Conservation (phyloP, 2,888 invertebrate species). For the Conomelus anceps region DNA sequence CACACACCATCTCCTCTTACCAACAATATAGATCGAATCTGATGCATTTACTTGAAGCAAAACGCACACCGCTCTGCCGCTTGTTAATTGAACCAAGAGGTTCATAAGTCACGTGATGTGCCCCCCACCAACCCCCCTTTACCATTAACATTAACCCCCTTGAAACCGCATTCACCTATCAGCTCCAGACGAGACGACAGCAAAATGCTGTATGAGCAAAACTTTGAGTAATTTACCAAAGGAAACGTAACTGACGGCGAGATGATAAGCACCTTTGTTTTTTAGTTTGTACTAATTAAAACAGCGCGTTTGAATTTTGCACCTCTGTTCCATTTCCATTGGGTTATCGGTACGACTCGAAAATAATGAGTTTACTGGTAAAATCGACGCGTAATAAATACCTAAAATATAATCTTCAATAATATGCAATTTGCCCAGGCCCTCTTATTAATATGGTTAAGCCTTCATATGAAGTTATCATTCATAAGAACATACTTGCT, state of each 20-base stretch:
- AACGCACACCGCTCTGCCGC: not conserved
- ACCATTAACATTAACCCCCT: not conserved
- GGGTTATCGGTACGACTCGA: too few relatives aligned
- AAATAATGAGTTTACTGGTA: too few relatives aligned
- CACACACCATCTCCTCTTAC: not conserved
- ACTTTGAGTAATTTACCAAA: not conserved
- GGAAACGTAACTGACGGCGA: not conserved
- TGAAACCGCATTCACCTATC: not conserved
- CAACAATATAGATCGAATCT: not conserved
- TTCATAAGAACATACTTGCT: too few relatives aligned
- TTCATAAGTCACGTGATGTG: not conserved
- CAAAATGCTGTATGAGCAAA: not conserved
- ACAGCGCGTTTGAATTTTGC: not conserved
- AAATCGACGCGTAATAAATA: too few relatives aligned
- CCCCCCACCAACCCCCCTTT: not conserved
- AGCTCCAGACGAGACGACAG: not conserved
- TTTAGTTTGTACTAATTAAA: not conserved
- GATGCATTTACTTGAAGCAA: not conserved
- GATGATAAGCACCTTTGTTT: not conserved
- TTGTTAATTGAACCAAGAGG: not conserved
- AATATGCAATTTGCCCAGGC: too few relatives aligned
- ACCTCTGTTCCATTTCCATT: not conserved
- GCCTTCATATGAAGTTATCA: too few relatives aligned
- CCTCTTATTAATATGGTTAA: too few relatives aligned
- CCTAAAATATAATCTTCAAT: too few relatives aligned